phyloP scores from a whole-genome alignment of 2,888 invertebrate genomes.

The Troilus luridus region DNA sequence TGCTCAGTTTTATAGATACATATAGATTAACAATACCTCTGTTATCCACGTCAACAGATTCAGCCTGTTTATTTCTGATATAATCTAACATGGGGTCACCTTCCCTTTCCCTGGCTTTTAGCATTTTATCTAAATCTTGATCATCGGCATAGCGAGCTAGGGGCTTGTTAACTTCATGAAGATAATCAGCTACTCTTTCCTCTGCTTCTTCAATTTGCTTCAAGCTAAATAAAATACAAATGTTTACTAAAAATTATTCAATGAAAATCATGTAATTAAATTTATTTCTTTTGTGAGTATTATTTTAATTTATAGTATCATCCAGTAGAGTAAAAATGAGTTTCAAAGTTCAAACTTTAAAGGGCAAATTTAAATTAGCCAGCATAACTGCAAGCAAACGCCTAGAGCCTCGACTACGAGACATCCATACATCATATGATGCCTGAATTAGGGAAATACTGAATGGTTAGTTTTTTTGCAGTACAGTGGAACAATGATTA shows the following conservation, averaged over 20 bases:
- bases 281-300: no score
- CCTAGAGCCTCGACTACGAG: no score
- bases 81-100: conserved; percentile 97
- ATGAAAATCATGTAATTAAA: neutral
- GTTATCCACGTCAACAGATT: conserved; percentile 67
- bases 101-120: conserved; percentile 82
- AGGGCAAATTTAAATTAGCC: no score
- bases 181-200: conserved; percentile 79
- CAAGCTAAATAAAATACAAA: conserved; percentile 71
- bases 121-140: conserved; percentile 84
- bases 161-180: conserved; percentile 91
- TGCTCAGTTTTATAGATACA: neutral
- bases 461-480: no score
- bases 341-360: no score
- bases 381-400: no score
- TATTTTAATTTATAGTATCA: no score
- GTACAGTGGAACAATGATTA: no score
- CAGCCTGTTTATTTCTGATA: conserved; percentile 80
- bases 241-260: neutral
- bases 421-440: no score
- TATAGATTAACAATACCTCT: neutral
- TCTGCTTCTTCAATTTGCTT: conserved; percentile 86
- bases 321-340: no score
- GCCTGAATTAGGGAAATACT: no score
- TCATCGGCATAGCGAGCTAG: conserved; percentile 92